phyloP scores from a whole-genome alignment of 2,888 invertebrate species.

The Parnassius smintheus region DNA sequence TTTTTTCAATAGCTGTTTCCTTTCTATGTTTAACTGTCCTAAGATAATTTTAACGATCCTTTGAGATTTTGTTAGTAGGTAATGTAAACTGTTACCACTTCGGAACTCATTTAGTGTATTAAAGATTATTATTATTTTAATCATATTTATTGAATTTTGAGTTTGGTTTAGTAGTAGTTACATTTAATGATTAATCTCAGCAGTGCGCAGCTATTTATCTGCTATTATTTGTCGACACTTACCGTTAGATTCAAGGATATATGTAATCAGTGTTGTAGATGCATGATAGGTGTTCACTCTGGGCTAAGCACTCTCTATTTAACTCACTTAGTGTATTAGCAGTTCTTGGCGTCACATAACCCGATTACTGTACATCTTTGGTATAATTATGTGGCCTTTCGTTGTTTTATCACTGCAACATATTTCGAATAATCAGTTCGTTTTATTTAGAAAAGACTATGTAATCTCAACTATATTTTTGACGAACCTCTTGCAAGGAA shows the following conservation, averaged over 20 bases:
- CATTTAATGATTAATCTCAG: no score
- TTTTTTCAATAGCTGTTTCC: slow-evolving; percentile 3
- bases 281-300: slow-evolving; percentile 55
- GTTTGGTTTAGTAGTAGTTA: no score
- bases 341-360: neutral
- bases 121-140: no score
- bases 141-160: no score
- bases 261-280: slow-evolving; percentile 67
- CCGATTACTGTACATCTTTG: neutral
- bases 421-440: neutral
- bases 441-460: slow-evolving; percentile 1
- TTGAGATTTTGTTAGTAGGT: no score
- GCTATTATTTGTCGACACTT: neutral
- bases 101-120: no score
- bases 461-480: slow-evolving; percentile 1
- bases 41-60: no score
- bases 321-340: slow-evolving; percentile 20
- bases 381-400: slow-evolving; percentile 7
- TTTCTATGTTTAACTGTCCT: neutral
- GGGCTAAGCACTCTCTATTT: slow-evolving; percentile 52
- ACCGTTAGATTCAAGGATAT: slow-evolving; percentile 46
- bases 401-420: neutral
- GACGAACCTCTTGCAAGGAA: slow-evolving; percentile 7
- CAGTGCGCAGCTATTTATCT: neutral
- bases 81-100: no score